These are phyloP conservation scores for Laticauda laticaudata DNA, from an alignment of 2,113 vertebrate species.

Conservation along the genomic window DNA sequence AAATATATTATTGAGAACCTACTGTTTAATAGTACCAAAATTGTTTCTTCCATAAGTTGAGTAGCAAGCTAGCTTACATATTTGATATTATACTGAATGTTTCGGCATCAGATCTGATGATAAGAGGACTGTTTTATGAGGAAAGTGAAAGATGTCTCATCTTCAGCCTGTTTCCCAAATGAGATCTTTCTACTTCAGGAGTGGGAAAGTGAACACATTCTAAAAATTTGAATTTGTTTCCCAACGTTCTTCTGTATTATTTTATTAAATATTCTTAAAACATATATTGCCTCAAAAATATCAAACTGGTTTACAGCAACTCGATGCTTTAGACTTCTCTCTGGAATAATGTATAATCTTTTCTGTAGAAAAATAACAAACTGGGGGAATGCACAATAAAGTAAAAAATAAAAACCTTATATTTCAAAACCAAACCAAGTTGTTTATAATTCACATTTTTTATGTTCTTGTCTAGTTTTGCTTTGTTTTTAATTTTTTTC, in stretches of 20 bases:
- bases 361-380: not conserved
- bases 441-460: not conserved
- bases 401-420: not conserved
- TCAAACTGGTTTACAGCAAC: not conserved
- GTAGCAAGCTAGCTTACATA: not conserved
- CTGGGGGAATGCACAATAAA: not conserved
- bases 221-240: not conserved
- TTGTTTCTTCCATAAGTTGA: not conserved
- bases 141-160: not conserved
- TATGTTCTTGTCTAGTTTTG: not conserved
- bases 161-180: not conserved
- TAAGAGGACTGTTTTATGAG: not conserved
- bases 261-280: not conserved
- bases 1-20: not conserved
- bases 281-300: not conserved
- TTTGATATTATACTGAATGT: not conserved
- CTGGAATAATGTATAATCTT: not conserved
- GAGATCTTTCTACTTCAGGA: not conserved
- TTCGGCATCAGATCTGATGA: not conserved
- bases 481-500: not conserved
- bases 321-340: not conserved
- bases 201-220: not conserved
- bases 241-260: not conserved
- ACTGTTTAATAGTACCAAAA: not conserved
- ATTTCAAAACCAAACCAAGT: not conserved